Conservation (phyloP, 1,140 invertebrate genomes). For the Rhagoletis pomonella region DNA sequence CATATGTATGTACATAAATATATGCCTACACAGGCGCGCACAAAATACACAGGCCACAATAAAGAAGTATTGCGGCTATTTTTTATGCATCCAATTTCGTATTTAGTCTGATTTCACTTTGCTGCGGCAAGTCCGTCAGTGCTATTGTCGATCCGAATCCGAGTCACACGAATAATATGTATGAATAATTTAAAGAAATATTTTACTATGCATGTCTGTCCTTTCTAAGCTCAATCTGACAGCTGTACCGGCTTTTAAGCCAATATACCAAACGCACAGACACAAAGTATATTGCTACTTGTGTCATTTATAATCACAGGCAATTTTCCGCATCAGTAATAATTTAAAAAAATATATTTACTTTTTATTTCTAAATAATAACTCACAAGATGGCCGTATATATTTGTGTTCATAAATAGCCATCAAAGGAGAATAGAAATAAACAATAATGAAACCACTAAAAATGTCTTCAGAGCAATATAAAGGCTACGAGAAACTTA, state of each 20-base stretch:
- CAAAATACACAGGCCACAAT: background rate
- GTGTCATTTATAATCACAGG: background rate
- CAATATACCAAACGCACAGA: background rate
- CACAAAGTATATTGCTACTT: background rate
- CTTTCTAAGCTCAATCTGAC: background rate
- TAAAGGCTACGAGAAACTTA: background rate
- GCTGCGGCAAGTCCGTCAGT: background rate
- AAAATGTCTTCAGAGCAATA: background rate
- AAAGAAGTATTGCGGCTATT: background rate
- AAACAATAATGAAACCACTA: background rate
- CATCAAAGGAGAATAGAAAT: background rate
- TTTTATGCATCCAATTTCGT: no score
- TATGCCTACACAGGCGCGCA: background rate
- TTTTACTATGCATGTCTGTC: background rate
- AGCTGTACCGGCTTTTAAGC: background rate
- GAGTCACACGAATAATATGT: constrained; percentile 8
- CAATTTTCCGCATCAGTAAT: constrained; percentile 23
- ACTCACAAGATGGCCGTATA: no score
- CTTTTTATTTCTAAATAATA: no score
- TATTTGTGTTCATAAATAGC: no score
- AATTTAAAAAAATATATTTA: background rate
- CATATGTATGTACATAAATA: no score
- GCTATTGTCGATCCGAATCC: background rate
- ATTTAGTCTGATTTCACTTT: background rate
- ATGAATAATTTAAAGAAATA: constrained; percentile 40